Percentiles rank a stretch among this genome's conserved stretches.
phyloP scores from a whole-genome alignment of 2,797 vertebrate species.

The Gallirallus australis region DNA sequence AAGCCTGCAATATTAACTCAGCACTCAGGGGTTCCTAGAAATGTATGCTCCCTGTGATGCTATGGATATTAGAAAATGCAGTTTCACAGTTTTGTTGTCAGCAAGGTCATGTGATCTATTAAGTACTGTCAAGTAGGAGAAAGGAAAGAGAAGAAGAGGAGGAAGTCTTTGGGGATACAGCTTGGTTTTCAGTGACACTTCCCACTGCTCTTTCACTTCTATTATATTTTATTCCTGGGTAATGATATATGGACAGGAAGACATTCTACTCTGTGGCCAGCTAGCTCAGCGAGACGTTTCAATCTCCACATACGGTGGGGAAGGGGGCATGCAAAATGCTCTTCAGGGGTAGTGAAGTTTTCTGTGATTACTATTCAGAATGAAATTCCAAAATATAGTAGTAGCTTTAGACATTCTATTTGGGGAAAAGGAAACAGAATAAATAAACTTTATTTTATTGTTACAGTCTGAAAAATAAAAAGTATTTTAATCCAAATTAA shows the following conservation, averaged over 20 bases:
- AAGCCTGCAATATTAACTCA: constrained; percentile 58
- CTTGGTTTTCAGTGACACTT: neutral
- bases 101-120: constrained; percentile 35
- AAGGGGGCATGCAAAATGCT: rapidly evolving
- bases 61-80: constrained; percentile 57
- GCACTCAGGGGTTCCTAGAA: constrained; percentile 55
- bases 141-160: neutral
- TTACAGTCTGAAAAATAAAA: no score
- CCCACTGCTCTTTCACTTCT: neutral
- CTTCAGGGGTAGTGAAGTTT: neutral
- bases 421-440: rapidly evolving
- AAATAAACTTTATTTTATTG: neutral
- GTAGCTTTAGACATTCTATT: neutral
- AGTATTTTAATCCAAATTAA: neutral
- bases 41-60: constrained; percentile 58
- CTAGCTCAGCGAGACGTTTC: neutral
- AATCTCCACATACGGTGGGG: neutral
- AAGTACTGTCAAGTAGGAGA: constrained; percentile 8
- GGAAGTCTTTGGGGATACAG: neutral
- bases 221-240: neutral
- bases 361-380: neutral
- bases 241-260: neutral
- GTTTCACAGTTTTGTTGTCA: constrained; percentile 48
- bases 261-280: neutral
- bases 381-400: neutral